Conservation (phyloP, 2,113 vertebrate genomes). For the Aptenodytes forsteri region DNA sequence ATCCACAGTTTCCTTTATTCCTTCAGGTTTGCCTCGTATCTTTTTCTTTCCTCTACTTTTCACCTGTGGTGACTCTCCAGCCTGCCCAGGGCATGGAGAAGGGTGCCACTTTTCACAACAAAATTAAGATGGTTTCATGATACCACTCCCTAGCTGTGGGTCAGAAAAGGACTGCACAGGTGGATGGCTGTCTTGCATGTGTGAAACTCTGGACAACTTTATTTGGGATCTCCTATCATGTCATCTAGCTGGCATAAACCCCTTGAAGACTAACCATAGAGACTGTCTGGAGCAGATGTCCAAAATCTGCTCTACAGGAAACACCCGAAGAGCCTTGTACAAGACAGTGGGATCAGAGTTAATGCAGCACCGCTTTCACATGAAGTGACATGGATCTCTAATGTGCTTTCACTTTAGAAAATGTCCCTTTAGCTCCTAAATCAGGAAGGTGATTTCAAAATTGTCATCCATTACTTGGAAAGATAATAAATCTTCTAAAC, state of each 20-base stretch:
- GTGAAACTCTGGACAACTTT: not conserved
- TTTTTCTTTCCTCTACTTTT: not conserved
- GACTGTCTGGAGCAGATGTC: not conserved
- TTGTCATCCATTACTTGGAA: not conserved
- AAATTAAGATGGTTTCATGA: not conserved
- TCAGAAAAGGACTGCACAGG: not conserved
- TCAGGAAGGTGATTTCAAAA: not conserved
- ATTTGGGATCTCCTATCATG: not conserved
- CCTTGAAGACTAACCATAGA: not conserved
- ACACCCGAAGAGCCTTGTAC: not conserved
- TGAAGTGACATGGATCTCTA: not conserved
- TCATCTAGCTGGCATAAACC: not conserved
- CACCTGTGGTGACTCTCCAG: not conserved
- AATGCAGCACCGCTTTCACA: not conserved
- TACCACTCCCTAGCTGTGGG: not conserved
- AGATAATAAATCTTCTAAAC: not conserved
- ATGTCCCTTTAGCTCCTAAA: not conserved
- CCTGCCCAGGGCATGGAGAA: not conserved
- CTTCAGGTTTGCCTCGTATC: not conserved
- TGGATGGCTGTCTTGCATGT: not conserved
- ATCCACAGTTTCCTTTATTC: not conserved
- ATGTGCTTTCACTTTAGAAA: not conserved
- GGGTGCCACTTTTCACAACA: not conserved
- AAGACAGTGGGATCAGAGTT: not conserved
- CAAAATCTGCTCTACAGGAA: not conserved